Evolutionary conservation across 30 jellyfish, hydroid and myxozoan species (phyloP).

Genomic region (Clytia hemisphaerica): DNA sequence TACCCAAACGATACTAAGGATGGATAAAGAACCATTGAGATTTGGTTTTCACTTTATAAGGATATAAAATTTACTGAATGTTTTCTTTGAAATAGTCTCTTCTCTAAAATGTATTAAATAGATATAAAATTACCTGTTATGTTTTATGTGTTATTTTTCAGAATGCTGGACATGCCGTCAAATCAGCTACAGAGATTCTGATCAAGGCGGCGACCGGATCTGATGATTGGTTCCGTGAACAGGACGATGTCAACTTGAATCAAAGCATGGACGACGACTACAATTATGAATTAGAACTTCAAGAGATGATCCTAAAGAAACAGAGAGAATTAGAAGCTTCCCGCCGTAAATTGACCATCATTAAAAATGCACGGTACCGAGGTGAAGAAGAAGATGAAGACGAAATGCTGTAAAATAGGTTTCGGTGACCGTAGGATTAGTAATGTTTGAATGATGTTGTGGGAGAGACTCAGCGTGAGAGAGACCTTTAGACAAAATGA

Average conservation of each 20-base stretch:
- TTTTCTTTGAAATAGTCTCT: no score
- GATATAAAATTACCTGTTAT: no score
- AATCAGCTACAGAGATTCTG: slow-evolving; percentile 90
- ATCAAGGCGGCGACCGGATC: slow-evolving; percentile 98
- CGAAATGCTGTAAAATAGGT: no score
- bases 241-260: slow-evolving; percentile 79
- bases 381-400: slow-evolving; percentile 73
- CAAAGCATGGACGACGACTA: slow-evolving; percentile 81
- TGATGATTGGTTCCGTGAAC: slow-evolving; percentile 83
- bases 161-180: slow-evolving; percentile 98
- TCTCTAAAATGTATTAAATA: no score
- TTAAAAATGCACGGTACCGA: slow-evolving; percentile 81
- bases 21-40: no score
- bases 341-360: slow-evolving; percentile 59
- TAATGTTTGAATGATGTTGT: no score
- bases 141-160: background rate
- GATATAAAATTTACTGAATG: no score
- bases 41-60: no score
- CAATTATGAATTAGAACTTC: slow-evolving; percentile 93
- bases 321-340: slow-evolving; percentile 92
- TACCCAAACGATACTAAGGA: no score
- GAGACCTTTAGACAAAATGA: no score
- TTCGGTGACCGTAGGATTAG: no score
- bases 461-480: no score
- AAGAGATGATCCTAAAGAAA: slow-evolving; percentile 75